Conservation (phyloP, 2,888 invertebrate genomes). For the Eupithecia centaureata region DNA sequence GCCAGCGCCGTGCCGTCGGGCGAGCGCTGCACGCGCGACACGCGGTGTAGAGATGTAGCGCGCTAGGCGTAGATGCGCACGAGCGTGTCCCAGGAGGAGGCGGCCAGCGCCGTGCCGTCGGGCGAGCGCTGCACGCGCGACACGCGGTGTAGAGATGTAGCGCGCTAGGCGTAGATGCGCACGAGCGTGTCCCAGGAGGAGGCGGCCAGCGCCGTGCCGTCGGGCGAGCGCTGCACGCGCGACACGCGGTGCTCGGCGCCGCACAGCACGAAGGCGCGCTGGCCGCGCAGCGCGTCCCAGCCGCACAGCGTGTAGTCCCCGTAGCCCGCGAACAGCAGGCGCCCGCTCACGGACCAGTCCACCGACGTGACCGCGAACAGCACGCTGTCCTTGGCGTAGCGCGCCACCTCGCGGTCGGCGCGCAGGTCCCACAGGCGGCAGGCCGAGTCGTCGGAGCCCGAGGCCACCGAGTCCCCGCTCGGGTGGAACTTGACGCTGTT, state of each 20-base stretch:
- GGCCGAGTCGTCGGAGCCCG: constrained; percentile 95
- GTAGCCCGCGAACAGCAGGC: constrained; percentile 98
- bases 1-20: too few species aligned
- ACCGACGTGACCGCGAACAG: constrained; percentile 98
- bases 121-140: too few species aligned
- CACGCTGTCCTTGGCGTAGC: constrained; percentile 98
- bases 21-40: too few species aligned
- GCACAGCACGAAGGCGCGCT: constrained; percentile 94
- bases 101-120: neutral
- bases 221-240: constrained; percentile 96
- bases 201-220: constrained; percentile 98
- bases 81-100: constrained; percentile 93
- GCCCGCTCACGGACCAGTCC: constrained; percentile 97
- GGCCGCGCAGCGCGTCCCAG: constrained; percentile 98
- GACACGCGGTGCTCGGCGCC: constrained; percentile 98
- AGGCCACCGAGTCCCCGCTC: constrained; percentile 98
- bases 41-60: constrained; percentile 96
- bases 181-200: constrained; percentile 92
- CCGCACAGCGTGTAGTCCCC: constrained; percentile 99
- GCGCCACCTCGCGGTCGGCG: constrained; percentile 97
- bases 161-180: constrained; percentile 30
- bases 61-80: constrained; percentile 95
- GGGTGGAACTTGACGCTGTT: constrained; percentile 99
- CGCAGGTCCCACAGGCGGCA: constrained; percentile 98
- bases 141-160: neutral